Base-by-base conservation (phyloP, 2,797 vertebrate genomes). In the Lates japonicus region DNA sequence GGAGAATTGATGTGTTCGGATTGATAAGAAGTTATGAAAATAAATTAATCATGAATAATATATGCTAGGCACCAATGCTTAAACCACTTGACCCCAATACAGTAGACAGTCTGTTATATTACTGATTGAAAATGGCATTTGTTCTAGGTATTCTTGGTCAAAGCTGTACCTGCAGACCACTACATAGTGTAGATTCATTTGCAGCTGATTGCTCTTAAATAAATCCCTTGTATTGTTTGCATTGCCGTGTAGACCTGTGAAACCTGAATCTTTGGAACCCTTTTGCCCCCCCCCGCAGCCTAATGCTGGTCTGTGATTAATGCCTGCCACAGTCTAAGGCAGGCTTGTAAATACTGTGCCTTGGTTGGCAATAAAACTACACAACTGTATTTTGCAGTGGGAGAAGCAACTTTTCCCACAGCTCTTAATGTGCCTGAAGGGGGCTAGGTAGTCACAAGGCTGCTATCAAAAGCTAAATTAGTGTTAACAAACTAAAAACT, bases 261-360 rank as follows among this genome's bases (percentile, higher is more conserved):
- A 70, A 63, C 51, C 66, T 57, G 52, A 70, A 58, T 59, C 65
- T 39, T 20, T 39, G 9, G 4, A 46, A 29, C 16, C 39, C 35
- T 12, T 42, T 29, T 42, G 46, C 58, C 55, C 55, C 68, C 42
- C 16, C 60, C 35, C 57, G 74, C 80, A 63, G 52, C 55, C 46
- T 57, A 20, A 55, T 55, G n/a, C 44, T 64, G 58, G 9, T 35
- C 49, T 41, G 37, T 80, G 81, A 84, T 77, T 82, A 59, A 78
- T 80, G 65, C 35, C 65, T 54, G 70, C 55, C 76, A 44, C 37
- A 58, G 39, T 42, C 25, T 60, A n/a, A 65, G 61, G 57, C 39
- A 63, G 60, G 58, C 62, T 69, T 75, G 70, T 78, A 85, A 81
- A 84, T 72, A 69, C 42, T 42, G 39, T 42, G 73, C 72, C 31